Evolutionary conservation across 2,797 vertebrate species (phyloP).

Genomic region (Mus spretus): DNA sequence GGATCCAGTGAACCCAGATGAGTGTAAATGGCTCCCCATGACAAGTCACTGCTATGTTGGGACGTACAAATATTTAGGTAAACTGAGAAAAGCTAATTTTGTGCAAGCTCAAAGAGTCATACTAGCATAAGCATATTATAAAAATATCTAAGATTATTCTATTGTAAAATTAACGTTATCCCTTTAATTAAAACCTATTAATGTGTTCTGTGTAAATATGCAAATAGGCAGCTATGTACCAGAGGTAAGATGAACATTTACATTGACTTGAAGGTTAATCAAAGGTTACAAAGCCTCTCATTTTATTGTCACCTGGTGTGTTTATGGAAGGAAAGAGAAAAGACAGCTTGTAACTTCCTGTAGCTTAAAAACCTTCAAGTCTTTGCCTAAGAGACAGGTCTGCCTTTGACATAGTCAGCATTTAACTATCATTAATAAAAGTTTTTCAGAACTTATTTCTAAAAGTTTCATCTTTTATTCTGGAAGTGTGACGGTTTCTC

Average conservation of each 20-base stretch:
- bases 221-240: not conserved
- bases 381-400: not conserved
- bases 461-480: not conserved
- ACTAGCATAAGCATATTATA: not conserved
- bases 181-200: not conserved
- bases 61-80: not conserved
- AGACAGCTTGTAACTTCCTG: not conserved
- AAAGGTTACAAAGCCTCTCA: not conserved
- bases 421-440: not conserved
- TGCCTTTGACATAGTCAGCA: not conserved
- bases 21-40: not conserved
- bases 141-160: not conserved
- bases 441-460: constrained; percentile 9
- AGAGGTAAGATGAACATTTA: not conserved
- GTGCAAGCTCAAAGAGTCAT: not conserved
- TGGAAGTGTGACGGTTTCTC: not conserved
- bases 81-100: not conserved
- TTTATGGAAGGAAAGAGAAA: constrained; percentile 8
- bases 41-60: not conserved
- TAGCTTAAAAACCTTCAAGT: not conserved
- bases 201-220: not conserved
- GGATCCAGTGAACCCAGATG: not conserved
- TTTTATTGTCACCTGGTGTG: not conserved
- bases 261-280: not conserved
- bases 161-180: not conserved